phyloP scores from a whole-genome alignment of 2,888 invertebrate species.

The Xylota segnis region DNA sequence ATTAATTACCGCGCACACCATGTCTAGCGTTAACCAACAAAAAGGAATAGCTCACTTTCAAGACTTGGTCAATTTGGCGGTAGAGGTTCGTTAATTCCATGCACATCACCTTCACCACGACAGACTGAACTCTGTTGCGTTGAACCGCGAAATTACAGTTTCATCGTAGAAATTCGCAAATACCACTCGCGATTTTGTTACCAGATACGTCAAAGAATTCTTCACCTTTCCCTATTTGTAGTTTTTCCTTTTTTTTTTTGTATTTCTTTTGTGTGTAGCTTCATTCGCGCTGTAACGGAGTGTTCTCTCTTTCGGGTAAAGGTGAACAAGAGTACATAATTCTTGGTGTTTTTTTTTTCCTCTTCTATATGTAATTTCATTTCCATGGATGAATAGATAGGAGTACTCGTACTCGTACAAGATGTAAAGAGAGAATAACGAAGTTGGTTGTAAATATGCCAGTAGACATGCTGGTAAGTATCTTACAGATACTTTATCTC shows the following conservation, averaged over 20 bases:
- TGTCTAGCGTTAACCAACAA: slow-evolving; percentile 11
- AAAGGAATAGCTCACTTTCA: not conserved
- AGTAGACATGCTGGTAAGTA: slow-evolving; percentile 40
- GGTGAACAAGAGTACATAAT: slow-evolving; percentile 26
- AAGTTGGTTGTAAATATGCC: slow-evolving; percentile 41
- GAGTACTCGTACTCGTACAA: slow-evolving; percentile 1
- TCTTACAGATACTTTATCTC: slow-evolving; percentile 54
- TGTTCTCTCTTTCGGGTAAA: slow-evolving; percentile 27
- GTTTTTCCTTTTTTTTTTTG: not conserved
- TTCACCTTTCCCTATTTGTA: slow-evolving; percentile 27
- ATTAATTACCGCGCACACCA: slow-evolving; percentile 34
- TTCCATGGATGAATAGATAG: slow-evolving; percentile 37
- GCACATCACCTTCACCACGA: not conserved
- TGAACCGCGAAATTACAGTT: slow-evolving; percentile 50
- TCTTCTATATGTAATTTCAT: slow-evolving; percentile 35
- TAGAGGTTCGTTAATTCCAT: slow-evolving; percentile 31
- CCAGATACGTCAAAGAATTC: slow-evolving; percentile 40
- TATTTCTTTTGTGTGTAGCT: not conserved
- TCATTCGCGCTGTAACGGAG: slow-evolving; percentile 2
- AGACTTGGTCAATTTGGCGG: slow-evolving; percentile 19
- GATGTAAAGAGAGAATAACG: not conserved
- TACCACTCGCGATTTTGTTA: slow-evolving; percentile 30
- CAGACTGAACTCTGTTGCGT: slow-evolving; percentile 4
- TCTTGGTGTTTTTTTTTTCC: slow-evolving; percentile 17
- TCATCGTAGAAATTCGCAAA: slow-evolving; percentile 25